These are phyloP conservation scores for Myrmecophaga tridactyla DNA, from an alignment of 2,113 vertebrate species.

Conservation along the genomic window DNA sequence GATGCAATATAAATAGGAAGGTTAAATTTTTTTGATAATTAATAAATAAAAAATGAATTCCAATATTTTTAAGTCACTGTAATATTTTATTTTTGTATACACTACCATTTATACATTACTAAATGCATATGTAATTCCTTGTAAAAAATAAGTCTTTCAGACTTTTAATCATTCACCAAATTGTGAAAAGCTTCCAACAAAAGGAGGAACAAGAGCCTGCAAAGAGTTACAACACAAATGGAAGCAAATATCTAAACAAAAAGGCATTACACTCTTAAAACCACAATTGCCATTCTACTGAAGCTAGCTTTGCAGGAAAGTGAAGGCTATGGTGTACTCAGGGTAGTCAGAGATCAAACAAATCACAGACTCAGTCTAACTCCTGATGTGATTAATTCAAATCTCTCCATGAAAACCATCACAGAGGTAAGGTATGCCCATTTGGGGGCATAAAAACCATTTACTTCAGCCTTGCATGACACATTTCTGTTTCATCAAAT, in stretches of 20 bases:
- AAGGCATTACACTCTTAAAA: neutral
- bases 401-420: neutral
- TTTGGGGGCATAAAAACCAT: neutral
- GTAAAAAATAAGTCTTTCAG: neutral
- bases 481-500: accelerated
- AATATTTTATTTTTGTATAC: neutral
- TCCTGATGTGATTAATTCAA: neutral
- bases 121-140: neutral
- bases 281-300: neutral
- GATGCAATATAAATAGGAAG: neutral
- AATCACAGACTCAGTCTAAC: neutral
- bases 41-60: neutral
- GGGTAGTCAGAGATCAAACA: neutral
- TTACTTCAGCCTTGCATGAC: neutral
- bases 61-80: neutral
- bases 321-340: too few relatives aligned
- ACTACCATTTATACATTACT: neutral
- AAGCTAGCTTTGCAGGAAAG: neutral
- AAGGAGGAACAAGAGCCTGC: neutral
- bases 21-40: neutral
- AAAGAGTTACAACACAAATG: neutral
- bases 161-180: neutral
- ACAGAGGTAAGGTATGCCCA: neutral
- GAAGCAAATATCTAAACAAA: neutral
- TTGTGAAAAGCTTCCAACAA: too few relatives aligned